Base-by-base conservation (phyloP, 2,888 invertebrate species). In the Smittia sp. region DNA sequence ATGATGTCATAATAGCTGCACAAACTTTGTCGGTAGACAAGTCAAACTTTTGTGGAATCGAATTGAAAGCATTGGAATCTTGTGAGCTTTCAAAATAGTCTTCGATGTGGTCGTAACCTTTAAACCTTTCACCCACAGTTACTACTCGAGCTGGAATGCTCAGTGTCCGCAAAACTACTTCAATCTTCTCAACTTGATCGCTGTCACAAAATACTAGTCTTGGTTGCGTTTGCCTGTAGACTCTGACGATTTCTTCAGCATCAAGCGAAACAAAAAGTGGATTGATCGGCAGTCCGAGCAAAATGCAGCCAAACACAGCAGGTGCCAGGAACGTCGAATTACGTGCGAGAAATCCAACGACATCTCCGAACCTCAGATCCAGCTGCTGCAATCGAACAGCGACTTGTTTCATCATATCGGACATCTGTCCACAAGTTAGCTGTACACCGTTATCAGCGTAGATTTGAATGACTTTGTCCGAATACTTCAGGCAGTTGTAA, bases 211-310 rank as follows among this genome's bases (percentile, higher is more conserved):
- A 74, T 0, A 74, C 62, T 24, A 74, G 39, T 27, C 67, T 73
- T 20, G 74, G 74, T 18, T 68, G 18, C 1, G 74, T 74, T 32
- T 62, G 22, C 6, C 32, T 18, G 18, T 73, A 67, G 32, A 74
- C 67, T 18, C 73, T 18, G 6, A 41, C n/a, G 15, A 74, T 68
- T 67, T 74, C 73, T 52, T 79, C 77, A 66, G 74, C 76, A 46
- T 79, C 65, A 22, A 74, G 70, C 4, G 68, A 18, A 4, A 58
- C 52, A 62, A 73, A 73, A 15, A 75, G 22, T n/a, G 74, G 15
- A 20, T 25, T 52, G 3, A 69, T 7, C 6, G 75, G 74, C 0
- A 39, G 15, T 38, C 69, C 69, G 18, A 27, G 20, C 1, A 67
- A n/a, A 6, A 67, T 15, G 13, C 52, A 65, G 13, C 25, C 73